phyloP scores from a whole-genome alignment of 2,888 invertebrate genomes.

The Acrobasis suavella region DNA sequence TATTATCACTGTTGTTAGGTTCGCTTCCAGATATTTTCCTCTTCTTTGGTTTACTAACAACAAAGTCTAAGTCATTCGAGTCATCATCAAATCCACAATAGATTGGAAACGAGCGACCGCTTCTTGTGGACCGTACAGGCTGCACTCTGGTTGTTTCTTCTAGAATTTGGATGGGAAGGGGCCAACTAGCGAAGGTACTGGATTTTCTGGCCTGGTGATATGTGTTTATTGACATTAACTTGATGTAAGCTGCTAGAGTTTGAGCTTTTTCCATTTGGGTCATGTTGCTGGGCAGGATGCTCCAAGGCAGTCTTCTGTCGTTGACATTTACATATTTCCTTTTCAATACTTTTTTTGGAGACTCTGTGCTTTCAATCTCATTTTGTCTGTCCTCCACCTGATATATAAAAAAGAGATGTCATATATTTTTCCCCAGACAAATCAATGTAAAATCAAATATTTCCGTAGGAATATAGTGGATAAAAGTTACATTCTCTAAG shows the following conservation, averaged over 20 bases:
- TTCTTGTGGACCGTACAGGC: constrained; percentile 68
- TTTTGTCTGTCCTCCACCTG: constrained; percentile 42
- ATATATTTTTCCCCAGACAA: too few species aligned
- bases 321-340: constrained; percentile 65
- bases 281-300: constrained; percentile 60
- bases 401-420: constrained; percentile 23
- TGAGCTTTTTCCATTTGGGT: constrained; percentile 69
- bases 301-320: constrained; percentile 76
- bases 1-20: constrained; percentile 47
- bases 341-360: constrained; percentile 57
- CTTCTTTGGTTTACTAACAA: constrained; percentile 65
- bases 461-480: too few species aligned
- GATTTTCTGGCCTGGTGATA: constrained; percentile 69
- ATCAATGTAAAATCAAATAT: too few species aligned
- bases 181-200: constrained; percentile 64
- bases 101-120: constrained; percentile 68
- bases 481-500: too few species aligned
- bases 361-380: constrained; percentile 17
- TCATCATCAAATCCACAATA: constrained; percentile 75
- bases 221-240: constrained; percentile 70
- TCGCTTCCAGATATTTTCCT: constrained; percentile 66
- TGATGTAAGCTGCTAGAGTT: constrained; percentile 68
- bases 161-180: constrained; percentile 70
- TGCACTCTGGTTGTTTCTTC: constrained; percentile 65
- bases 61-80: constrained; percentile 69